Percentiles rank a stretch among this genome's conserved stretches.
Evolutionary conservation across 2,888 invertebrate genomes (phyloP).

Genomic region (Phortica magna): DNA sequence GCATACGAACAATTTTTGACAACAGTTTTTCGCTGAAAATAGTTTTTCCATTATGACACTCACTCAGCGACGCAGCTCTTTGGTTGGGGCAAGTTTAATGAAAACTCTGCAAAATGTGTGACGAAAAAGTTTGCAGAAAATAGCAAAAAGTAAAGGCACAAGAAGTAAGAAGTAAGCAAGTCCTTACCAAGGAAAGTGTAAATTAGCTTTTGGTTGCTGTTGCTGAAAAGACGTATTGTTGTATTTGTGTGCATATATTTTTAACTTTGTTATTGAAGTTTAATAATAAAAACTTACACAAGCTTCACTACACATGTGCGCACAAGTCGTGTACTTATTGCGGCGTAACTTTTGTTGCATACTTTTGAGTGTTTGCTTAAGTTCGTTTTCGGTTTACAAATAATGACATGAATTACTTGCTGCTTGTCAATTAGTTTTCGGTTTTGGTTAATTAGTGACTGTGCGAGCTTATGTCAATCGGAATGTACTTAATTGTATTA

Average conservation of each 20-base stretch:
- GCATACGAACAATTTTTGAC: conserved; percentile 69
- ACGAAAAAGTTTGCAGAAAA: not conserved
- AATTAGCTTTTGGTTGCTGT: conserved; percentile 72
- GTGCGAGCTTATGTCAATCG: not conserved
- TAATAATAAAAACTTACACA: conserved; percentile 68
- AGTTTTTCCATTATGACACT: conserved; percentile 68
- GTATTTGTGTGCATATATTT: conserved; percentile 39
- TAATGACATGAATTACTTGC: not conserved
- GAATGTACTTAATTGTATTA: not conserved
- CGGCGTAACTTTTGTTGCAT: conserved; percentile 13
- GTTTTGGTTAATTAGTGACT: not conserved
- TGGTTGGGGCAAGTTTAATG: not conserved
- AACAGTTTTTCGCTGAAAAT: conserved; percentile 66
- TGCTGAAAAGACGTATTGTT: conserved; percentile 47
- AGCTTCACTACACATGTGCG: conserved; percentile 40
- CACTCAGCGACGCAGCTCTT: conserved; percentile 34
- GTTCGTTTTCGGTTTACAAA: conserved; percentile 3
- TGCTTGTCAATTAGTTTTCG: not conserved
- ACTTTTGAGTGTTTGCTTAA: conserved; percentile 11
- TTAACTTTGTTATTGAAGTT: conserved; percentile 70
- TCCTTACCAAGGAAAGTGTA: conserved; percentile 70
- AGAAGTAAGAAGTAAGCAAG: conserved; percentile 59
- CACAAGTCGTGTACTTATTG: conserved; percentile 32
- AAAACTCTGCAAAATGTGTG: not conserved
- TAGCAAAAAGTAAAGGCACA: not conserved